Conservation (phyloP, 2,113 vertebrate species). For the Muscicapa adusta region DNA sequence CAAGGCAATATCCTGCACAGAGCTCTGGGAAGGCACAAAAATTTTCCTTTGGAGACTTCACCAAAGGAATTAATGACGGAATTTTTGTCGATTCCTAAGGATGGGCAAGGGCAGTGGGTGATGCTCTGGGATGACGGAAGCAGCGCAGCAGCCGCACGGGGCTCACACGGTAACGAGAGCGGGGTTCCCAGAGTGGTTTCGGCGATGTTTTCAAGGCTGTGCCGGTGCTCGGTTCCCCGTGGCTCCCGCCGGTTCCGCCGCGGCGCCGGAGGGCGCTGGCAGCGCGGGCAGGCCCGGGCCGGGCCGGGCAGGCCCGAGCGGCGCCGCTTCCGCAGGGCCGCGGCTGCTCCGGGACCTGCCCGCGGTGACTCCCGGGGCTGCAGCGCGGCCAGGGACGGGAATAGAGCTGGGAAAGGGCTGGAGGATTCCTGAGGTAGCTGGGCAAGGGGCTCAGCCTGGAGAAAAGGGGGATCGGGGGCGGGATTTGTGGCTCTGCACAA, state of each 20-base stretch:
- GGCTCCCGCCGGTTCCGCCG: background rate
- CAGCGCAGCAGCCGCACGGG: rapidly evolving
- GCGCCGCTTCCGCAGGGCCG: background rate
- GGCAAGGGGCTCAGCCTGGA: background rate
- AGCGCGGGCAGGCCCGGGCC: no score
- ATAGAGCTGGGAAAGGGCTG: background rate
- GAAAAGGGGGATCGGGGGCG: background rate
- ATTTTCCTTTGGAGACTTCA: background rate
- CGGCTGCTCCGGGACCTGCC: background rate
- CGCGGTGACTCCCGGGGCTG: background rate
- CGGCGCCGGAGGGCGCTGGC: background rate
- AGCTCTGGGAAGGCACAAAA: background rate
- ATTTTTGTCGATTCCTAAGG: rapidly evolving
- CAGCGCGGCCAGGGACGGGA: background rate
- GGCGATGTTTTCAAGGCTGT: rapidly evolving
- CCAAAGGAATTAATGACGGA: background rate
- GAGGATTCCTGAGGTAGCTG: background rate
- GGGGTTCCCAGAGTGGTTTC: rapidly evolving
- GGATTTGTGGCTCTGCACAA: background rate
- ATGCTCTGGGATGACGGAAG: rapidly evolving
- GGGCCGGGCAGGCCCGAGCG: background rate
- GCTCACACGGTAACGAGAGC: background rate
- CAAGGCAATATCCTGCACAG: rapidly evolving
- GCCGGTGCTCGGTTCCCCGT: background rate
- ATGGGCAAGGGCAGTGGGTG: rapidly evolving